Evolutionary conservation across 2,797 vertebrate genomes (phyloP).

Genomic region (Phataginus tricuspis): DNA sequence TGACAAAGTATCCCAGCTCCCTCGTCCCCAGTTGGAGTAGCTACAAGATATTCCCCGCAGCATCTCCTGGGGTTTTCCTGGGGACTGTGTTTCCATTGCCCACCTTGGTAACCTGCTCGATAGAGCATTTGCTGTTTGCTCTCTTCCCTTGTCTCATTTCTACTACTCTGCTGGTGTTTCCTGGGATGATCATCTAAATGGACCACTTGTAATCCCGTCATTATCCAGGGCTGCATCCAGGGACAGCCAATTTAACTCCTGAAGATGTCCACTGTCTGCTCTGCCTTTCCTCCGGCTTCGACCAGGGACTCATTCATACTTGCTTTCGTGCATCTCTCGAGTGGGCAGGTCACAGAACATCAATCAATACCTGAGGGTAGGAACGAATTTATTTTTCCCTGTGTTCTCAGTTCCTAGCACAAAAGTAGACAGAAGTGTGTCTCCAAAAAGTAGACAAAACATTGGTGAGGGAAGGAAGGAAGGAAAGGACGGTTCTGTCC

Average conservation of each 20-base stretch:
- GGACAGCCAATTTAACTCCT: neutral
- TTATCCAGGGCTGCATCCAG: too few relatives aligned
- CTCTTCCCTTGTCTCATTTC: neutral
- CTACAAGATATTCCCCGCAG: neutral
- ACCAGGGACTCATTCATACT: neutral
- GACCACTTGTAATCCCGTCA: neutral
- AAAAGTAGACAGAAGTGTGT: neutral
- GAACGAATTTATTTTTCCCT: neutral
- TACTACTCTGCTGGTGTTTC: neutral
- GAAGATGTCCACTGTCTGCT: neutral
- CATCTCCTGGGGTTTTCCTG: neutral
- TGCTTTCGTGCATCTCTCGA: neutral
- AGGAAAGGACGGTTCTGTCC: neutral
- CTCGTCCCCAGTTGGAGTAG: neutral
- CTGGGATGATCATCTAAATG: neutral
- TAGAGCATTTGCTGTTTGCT: fast-evolving
- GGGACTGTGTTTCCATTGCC: neutral
- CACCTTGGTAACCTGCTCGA: neutral
- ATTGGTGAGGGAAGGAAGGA: neutral
- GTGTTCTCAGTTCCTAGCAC: neutral
- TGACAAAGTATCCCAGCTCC: neutral
- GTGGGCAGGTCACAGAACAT: neutral
- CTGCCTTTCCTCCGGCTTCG: neutral
- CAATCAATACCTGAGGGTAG: neutral
- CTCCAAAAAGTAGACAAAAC: neutral